These are phyloP conservation scores for Physocephala rufipes DNA, from an alignment of 2,888 invertebrate genomes.

Conservation along the genomic window DNA sequence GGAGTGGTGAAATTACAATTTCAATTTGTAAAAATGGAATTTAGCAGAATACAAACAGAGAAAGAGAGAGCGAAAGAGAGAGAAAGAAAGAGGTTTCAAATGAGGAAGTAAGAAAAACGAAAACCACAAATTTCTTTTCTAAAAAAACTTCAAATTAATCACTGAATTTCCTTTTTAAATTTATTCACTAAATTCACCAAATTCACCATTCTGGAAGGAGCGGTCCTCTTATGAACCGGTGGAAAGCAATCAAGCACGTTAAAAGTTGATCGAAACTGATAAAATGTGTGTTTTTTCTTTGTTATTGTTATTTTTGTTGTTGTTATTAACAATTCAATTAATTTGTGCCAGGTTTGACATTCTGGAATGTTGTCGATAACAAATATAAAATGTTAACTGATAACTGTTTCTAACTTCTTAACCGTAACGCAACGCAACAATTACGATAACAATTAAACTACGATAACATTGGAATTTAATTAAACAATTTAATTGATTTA, in stretches of 20 bases:
- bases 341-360: slow-evolving; percentile 34
- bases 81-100: neutral
- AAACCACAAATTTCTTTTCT: neutral
- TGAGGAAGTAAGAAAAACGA: neutral
- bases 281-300: neutral
- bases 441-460: slow-evolving; percentile 28
- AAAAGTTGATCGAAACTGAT: neutral
- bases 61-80: neutral
- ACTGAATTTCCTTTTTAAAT: too few relatives aligned
- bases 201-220: too few relatives aligned
- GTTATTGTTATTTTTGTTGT: neutral
- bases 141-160: too few relatives aligned
- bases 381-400: neutral
- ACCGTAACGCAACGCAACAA: neutral
- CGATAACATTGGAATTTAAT: slow-evolving; percentile 31
- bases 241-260: neutral
- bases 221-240: too few relatives aligned
- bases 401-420: neutral
- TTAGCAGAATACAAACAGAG: neutral
- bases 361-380: slow-evolving; percentile 24
- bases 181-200: too few relatives aligned
- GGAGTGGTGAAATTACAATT: neutral
- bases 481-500: slow-evolving; percentile 28
- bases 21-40: neutral
- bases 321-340: slow-evolving; percentile 31